Percentiles rank a stretch among this genome's conserved stretches.
phyloP scores from a whole-genome alignment of 1,140 invertebrate genomes.

The Tenebrio molitor region DNA sequence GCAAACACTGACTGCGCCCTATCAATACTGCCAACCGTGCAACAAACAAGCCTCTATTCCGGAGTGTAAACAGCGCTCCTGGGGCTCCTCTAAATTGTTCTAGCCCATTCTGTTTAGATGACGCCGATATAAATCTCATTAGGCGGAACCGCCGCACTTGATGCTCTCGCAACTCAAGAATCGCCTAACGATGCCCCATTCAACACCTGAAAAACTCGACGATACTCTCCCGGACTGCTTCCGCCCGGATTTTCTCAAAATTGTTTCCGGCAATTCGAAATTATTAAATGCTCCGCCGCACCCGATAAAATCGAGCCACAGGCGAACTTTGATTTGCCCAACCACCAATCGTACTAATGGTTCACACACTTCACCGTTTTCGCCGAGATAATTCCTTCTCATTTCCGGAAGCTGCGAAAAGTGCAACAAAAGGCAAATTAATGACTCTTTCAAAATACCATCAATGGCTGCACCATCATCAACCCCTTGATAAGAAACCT shows the following conservation, averaged over 20 bases:
- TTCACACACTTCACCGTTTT: conserved; percentile 4
- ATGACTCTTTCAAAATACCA: too few species aligned
- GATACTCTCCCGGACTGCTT: conserved; percentile 16
- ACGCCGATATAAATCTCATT: conserved; percentile 24
- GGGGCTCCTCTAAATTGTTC: conserved; percentile 12
- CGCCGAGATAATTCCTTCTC: not conserved
- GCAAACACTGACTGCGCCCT: conserved; percentile 24
- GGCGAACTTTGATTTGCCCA: conserved; percentile 22
- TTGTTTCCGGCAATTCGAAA: conserved; percentile 35
- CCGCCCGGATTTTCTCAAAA: conserved; percentile 32
- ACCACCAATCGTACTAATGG: conserved; percentile 25
- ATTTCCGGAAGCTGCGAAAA: too few species aligned
- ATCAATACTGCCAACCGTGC: conserved; percentile 32
- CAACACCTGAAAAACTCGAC: not conserved
- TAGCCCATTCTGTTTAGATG: conserved; percentile 13
- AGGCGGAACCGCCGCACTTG: not conserved
- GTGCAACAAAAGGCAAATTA: too few species aligned
- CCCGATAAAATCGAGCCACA: conserved; percentile 35
- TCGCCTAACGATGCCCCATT: conserved; percentile 32
- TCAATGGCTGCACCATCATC: too few species aligned
- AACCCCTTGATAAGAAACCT: too few species aligned
- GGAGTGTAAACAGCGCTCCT: conserved; percentile 29
- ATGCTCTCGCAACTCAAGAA: conserved; percentile 25
- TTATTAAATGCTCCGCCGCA: conserved; percentile 30
- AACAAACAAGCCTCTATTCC: conserved; percentile 24